A percentile compares a stretch with the other conserved stretches of the same genome.
These are phyloP conservation scores for Eupithecia tripunctaria DNA, from an alignment of 2,888 invertebrate genomes.

Conservation along the genomic window DNA sequence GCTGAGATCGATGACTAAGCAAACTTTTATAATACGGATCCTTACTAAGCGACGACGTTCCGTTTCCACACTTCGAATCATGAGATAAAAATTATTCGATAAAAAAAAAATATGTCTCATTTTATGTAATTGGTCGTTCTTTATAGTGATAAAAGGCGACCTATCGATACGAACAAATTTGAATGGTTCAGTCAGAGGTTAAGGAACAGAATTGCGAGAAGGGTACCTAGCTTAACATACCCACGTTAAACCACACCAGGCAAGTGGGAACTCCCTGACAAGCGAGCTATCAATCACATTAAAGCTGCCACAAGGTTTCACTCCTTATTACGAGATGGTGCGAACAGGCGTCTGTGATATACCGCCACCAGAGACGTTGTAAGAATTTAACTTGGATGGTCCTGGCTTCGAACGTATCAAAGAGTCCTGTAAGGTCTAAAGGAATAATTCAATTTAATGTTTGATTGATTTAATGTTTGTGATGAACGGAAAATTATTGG, in stretches of 20 bases:
- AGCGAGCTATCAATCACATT: slow-evolving; percentile 38
- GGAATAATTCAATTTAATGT: too few relatives aligned
- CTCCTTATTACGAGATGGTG: slow-evolving; percentile 27
- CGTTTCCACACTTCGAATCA: too few relatives aligned
- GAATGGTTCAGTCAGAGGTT: not conserved
- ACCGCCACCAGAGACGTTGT: slow-evolving; percentile 21
- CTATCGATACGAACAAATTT: not conserved
- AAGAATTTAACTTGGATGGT: not conserved
- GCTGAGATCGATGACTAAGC: too few relatives aligned
- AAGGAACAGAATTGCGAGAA: not conserved
- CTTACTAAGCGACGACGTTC: too few relatives aligned
- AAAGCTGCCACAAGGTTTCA: slow-evolving; percentile 39
- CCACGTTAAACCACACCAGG: slow-evolving; percentile 19
- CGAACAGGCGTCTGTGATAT: slow-evolving; percentile 31
- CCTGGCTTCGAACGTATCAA: not conserved
- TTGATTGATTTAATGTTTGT: not conserved
- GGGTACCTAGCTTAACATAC: not conserved
- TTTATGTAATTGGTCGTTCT: too few relatives aligned
- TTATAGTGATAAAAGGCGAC: not conserved
- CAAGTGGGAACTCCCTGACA: slow-evolving; percentile 28
- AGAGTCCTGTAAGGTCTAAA: too few relatives aligned
- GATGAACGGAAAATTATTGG: not conserved
- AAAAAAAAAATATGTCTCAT: too few relatives aligned
- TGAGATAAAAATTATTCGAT: not conserved
- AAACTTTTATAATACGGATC: too few relatives aligned